Conservation (phyloP, 2,888 invertebrate genomes). For the Drosophila birchii region DNA sequence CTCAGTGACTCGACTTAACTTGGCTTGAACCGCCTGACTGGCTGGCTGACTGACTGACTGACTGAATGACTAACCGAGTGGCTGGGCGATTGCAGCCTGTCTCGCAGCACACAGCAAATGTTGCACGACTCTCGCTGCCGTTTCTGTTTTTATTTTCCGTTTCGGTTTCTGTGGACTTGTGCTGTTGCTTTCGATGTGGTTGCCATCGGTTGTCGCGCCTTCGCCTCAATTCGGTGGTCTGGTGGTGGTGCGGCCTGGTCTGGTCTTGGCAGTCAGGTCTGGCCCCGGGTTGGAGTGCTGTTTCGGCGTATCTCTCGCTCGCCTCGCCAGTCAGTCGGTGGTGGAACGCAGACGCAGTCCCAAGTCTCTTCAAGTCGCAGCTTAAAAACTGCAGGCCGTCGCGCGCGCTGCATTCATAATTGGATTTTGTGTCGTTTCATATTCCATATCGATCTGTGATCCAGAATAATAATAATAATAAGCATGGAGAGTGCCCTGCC, state of each 20-base stretch:
- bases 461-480: neutral
- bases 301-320: conserved; percentile 44
- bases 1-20: conserved; percentile 40
- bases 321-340: conserved; percentile 62
- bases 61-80: conserved; percentile 38
- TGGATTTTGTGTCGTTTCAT: conserved; percentile 75
- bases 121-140: conserved; percentile 66
- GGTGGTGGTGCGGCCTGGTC: conserved; percentile 36
- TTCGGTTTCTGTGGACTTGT: conserved; percentile 14
- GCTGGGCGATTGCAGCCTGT: conserved; percentile 67
- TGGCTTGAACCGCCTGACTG: conserved; percentile 31
- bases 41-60: conserved; percentile 47
- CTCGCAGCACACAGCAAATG: conserved; percentile 64
- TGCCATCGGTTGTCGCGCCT: conserved; percentile 41
- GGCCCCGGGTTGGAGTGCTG: conserved; percentile 46
- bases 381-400: conserved; percentile 27
- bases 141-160: conserved; percentile 20
- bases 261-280: conserved; percentile 39
- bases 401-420: conserved; percentile 60
- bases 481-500: conserved; percentile 61
- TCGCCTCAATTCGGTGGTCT: conserved; percentile 55
- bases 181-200: conserved; percentile 44
- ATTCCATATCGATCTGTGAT: conserved; percentile 13
- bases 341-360: conserved; percentile 62
- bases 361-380: conserved; percentile 53